These are phyloP conservation scores for Exaiptasia diaphana DNA, from an alignment of 64 coral and sea anemone species.

Conservation along the genomic window DNA sequence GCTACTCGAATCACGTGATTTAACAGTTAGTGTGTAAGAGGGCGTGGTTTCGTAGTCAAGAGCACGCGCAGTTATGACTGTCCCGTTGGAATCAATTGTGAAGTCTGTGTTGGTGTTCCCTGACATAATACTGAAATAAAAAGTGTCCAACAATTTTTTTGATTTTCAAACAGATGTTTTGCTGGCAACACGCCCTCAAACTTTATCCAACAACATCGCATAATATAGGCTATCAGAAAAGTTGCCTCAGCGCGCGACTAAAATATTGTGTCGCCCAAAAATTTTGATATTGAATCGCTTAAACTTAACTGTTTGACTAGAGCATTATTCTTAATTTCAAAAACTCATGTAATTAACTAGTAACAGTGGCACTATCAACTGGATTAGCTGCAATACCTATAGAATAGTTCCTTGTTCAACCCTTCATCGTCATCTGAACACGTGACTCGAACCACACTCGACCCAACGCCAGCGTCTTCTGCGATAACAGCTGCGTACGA, in stretches of 20 bases:
- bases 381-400: conserved; percentile 20
- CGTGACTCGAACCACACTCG: conserved; percentile 25
- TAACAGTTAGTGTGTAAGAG: conserved; percentile 27
- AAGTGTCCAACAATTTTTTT: neutral
- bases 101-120: conserved; percentile 50
- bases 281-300: too few relatives aligned
- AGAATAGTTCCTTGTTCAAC: conserved; percentile 13
- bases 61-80: conserved; percentile 13
- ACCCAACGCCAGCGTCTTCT: conserved; percentile 30
- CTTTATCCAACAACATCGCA: too few relatives aligned
- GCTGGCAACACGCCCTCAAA: too few relatives aligned
- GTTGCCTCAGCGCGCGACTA: too few relatives aligned
- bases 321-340: too few relatives aligned
- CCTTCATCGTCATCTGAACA: conserved; percentile 53
- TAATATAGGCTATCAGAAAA: too few relatives aligned
- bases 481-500: conserved; percentile 26
- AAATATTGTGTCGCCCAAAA: too few relatives aligned
- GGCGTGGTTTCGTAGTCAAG: conserved; percentile 58
- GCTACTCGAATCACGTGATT: conserved; percentile 53
- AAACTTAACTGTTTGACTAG: too few relatives aligned
- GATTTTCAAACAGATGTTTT: too few relatives aligned
- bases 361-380: too few relatives aligned
- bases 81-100: conserved; percentile 46
- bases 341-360: too few relatives aligned
- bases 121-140: conserved; percentile 24